Conservation (phyloP, 2,113 vertebrate species). For the Pollimyrus isidori region DNA sequence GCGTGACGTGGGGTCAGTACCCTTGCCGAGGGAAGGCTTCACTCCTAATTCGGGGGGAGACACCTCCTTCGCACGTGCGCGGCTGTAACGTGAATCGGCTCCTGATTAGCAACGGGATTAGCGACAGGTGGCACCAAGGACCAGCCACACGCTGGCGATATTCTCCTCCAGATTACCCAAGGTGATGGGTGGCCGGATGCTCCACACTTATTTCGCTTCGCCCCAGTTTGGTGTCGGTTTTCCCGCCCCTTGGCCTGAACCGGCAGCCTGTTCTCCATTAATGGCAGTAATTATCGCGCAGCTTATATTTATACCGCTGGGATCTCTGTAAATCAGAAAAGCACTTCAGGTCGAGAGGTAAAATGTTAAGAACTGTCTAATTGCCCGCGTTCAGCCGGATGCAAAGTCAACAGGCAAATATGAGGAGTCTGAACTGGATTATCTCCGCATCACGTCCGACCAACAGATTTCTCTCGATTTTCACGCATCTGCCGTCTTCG, state of each 20-base stretch:
- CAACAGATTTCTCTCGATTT: background rate
- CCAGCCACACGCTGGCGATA: background rate
- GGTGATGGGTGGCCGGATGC: background rate
- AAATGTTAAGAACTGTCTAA: background rate
- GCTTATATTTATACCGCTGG: background rate
- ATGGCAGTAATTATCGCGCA: background rate
- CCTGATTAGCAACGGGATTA: constrained; percentile 45
- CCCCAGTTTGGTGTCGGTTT: background rate
- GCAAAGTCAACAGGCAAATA: background rate
- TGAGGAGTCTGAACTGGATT: background rate
- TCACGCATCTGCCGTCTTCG: background rate
- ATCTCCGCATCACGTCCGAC: background rate
- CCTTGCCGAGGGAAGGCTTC: too few species aligned
- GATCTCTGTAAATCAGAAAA: background rate
- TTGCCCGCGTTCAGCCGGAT: background rate
- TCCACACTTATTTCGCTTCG: background rate
- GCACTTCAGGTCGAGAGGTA: background rate
- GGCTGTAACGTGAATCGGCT: constrained; percentile 42
- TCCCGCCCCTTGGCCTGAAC: background rate
- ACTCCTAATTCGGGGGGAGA: constrained; percentile 33
- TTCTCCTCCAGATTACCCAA: background rate
- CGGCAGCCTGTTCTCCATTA: background rate
- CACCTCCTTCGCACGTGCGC: constrained; percentile 23
- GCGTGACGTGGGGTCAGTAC: background rate
- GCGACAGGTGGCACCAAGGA: constrained; percentile 30